phyloP scores from a whole-genome alignment of 2,113 vertebrate genomes.

The Empidonax traillii region DNA sequence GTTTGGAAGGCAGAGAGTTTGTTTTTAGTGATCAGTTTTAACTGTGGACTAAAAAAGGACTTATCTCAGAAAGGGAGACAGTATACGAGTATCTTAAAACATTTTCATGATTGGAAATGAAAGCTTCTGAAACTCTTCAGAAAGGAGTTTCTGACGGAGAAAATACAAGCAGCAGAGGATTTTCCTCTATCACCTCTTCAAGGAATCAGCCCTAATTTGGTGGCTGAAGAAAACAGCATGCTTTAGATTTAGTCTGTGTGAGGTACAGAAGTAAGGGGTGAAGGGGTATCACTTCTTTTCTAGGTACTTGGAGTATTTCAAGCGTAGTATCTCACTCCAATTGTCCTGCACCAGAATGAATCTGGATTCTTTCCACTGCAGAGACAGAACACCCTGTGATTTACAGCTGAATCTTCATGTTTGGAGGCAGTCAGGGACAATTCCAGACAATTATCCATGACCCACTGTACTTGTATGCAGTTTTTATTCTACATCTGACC shows the following conservation, averaged over 20 bases:
- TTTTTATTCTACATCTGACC: not conserved
- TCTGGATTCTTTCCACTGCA: not conserved
- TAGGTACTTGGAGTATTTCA: not conserved
- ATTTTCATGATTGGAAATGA: not conserved
- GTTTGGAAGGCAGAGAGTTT: conserved; percentile 5
- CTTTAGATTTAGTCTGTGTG: not conserved
- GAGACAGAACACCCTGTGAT: not conserved
- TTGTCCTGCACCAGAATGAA: not conserved
- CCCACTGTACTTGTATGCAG: not conserved
- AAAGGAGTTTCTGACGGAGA: not conserved
- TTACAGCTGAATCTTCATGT: not conserved
- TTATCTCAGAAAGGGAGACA: not conserved
- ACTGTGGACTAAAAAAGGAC: not conserved
- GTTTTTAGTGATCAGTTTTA: not conserved
- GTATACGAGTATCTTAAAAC: not conserved
- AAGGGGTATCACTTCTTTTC: not conserved
- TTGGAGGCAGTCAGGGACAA: not conserved
- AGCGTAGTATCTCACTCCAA: not conserved
- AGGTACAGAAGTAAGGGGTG: not conserved
- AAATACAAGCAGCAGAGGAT: not conserved
- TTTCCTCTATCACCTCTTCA: not conserved
- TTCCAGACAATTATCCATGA: not conserved
- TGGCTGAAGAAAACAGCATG: not conserved
- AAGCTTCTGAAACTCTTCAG: not conserved
- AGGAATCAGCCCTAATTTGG: not conserved